Percentiles rank a stretch among this genome's conserved stretches.
phyloP scores from a whole-genome alignment of 2,797 vertebrate species.

The Chaetodon trifasciatus region DNA sequence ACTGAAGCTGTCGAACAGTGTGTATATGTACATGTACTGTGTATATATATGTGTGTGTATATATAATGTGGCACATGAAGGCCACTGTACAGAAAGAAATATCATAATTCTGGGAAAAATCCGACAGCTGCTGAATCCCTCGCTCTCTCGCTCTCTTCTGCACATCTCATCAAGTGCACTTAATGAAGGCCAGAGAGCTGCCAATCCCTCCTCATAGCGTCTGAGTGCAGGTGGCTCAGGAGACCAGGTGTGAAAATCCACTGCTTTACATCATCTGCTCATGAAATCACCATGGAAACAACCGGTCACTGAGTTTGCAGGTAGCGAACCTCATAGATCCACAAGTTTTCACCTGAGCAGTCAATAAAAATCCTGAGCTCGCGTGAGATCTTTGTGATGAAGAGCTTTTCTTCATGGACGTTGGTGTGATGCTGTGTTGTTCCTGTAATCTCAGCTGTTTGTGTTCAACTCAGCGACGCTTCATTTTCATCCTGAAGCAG shows the following conservation, averaged over 20 bases:
- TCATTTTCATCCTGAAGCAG: too few relatives aligned
- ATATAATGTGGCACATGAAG: too few relatives aligned
- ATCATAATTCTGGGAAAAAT: neutral
- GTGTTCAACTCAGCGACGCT: too few relatives aligned
- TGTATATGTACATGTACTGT: too few relatives aligned
- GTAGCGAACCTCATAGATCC: neutral
- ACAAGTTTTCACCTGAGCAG: neutral
- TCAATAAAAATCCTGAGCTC: neutral
- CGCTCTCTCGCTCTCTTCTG: neutral
- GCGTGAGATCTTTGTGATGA: too few relatives aligned
- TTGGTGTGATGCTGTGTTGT: neutral
- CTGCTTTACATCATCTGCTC: neutral
- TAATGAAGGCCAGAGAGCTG: constrained; percentile 5
- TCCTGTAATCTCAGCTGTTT: too few relatives aligned
- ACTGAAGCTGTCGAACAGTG: too few relatives aligned
- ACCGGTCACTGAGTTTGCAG: neutral
- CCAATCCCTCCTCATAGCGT: neutral
- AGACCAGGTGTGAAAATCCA: neutral
- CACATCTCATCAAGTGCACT: neutral
- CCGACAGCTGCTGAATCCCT: neutral
- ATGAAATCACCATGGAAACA: constrained; percentile 10
- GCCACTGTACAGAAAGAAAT: too few relatives aligned
- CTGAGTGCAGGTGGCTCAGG: neutral
- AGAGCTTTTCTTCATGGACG: too few relatives aligned
- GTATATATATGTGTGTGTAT: too few relatives aligned